Evolutionary conservation across 2,797 vertebrate species (phyloP), one percentile per base, ranked within the genome.

Genomic region (Zalophus californianus): DNA sequence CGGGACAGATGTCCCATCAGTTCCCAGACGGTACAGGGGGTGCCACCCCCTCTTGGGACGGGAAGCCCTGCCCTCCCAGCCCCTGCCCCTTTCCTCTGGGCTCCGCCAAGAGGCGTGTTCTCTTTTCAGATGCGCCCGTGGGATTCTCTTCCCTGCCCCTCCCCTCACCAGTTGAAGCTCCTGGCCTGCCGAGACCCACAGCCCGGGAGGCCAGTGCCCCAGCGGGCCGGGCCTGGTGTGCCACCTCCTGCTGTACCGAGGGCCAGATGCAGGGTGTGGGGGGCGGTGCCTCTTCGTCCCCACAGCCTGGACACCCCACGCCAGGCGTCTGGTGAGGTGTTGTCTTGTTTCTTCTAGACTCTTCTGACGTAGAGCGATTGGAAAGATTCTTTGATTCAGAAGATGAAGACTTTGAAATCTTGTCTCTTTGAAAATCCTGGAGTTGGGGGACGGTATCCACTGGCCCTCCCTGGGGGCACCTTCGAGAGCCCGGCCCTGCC

Each of bases 331-430:
- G 2, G 95, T 27, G 1, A 7, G 8, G 3, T 60, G 41, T 10
- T 32, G 1, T 18, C 2, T 68, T 86, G 29, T 56, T 66, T 80
- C 86, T 95, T 64, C 7, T 98, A 99, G 99, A 99, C 97, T 99
- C 99, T 98, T 99, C 99, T 0, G 99, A 99, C 23, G 99, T 99
- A 0, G 99, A 99, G 97, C 99, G 99, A 97, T 98, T 99, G 98
- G 99, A 99, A 98, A 99, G 99, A 95, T 99, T 99, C 98, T 99
- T 99, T 97, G 99, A 99, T 97, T 99, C 99, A 0, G 99, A 99
- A 98, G 99, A 99, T 18, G 99, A 99, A 98, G 99, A 99, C 98
- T 99, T 99, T 94, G 99, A 99, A 98, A 99, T 99, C 98, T 98
- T 99, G 96, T 99, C 99, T 97, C 99, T 99, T 98, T 99, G 99